These are phyloP conservation scores for Folsomia candida DNA, from an alignment of 2,888 invertebrate species.

Conservation along the genomic window DNA sequence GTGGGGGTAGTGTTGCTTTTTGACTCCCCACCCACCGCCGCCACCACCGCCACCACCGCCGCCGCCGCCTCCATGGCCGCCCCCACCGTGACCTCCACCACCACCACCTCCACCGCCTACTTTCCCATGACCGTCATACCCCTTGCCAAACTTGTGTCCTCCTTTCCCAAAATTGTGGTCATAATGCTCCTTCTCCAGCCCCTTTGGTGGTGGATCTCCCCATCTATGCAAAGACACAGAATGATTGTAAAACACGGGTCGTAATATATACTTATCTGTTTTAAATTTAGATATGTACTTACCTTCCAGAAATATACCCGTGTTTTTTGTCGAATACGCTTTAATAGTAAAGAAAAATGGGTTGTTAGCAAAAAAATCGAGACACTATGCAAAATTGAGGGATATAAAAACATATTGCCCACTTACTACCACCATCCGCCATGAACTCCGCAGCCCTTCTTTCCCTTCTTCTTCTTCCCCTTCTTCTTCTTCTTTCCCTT, in stretches of 20 bases:
- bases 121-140: conserved; percentile 11
- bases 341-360: background rate
- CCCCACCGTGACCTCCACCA: background rate
- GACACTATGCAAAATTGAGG: background rate
- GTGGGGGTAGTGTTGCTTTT: background rate
- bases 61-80: background rate
- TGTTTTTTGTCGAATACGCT: conserved; percentile 15
- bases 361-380: background rate
- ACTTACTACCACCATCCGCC: conserved; percentile 9
- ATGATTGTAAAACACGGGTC: too few relatives aligned
- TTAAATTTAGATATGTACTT: background rate
- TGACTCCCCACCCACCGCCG: background rate
- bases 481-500: background rate
- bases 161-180: background rate
- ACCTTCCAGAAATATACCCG: conserved; percentile 8
- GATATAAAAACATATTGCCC: background rate
- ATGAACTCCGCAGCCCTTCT: conserved; percentile 10
- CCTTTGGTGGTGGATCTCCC: conserved; percentile 1
- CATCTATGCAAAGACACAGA: conserved; percentile 8
- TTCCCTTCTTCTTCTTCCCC: conserved; percentile 3
- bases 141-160: conserved; percentile 1
- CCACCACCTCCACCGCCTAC: conserved; percentile 6
- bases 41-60: background rate
- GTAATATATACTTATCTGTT: too few relatives aligned
- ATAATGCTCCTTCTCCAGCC: conserved; percentile 2